Conservation (phyloP, 2,113 vertebrate species). For the Hylia prasina region DNA sequence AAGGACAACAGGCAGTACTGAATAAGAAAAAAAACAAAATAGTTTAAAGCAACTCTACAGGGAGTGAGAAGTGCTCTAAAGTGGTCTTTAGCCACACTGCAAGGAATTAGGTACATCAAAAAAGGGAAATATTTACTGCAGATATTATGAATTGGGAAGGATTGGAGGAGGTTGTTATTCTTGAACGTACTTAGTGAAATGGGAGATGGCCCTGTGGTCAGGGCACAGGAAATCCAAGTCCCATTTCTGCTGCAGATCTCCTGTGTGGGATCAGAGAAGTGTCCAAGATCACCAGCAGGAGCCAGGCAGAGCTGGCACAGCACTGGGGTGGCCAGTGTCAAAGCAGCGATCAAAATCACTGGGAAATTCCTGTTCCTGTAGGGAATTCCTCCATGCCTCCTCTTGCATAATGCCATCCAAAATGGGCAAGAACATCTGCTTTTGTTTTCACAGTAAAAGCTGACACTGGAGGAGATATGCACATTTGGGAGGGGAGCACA, state of each 20-base stretch:
- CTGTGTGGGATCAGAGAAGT: not conserved
- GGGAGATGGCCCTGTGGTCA: not conserved
- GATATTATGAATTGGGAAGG: conserved; percentile 18
- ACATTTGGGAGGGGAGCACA: not conserved
- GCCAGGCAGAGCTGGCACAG: not conserved
- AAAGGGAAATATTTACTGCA: not conserved
- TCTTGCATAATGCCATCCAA: conserved; percentile 1
- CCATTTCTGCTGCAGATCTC: not conserved
- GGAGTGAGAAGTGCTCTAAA: conserved; percentile 4
- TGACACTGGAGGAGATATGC: not conserved
- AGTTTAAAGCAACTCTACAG: conserved; percentile 18
- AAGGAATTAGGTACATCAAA: not conserved
- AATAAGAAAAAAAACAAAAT: not conserved
- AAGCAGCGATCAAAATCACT: not conserved
- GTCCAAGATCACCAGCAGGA: not conserved
- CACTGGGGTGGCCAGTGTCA: not conserved
- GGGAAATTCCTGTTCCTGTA: not conserved
- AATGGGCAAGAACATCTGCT: conserved; percentile 48
- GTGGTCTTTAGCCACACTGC: not conserved
- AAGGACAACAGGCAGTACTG: not conserved
- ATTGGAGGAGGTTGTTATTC: not conserved
- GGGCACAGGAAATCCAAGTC: not conserved
- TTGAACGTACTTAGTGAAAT: not conserved
- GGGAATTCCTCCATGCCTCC: not conserved
- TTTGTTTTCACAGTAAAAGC: conserved; percentile 45